A percentile compares a stretch with the other conserved stretches of the same genome.
Evolutionary conservation across 2,888 invertebrate species (phyloP).

Genomic region (Lydus trimaculatus): DNA sequence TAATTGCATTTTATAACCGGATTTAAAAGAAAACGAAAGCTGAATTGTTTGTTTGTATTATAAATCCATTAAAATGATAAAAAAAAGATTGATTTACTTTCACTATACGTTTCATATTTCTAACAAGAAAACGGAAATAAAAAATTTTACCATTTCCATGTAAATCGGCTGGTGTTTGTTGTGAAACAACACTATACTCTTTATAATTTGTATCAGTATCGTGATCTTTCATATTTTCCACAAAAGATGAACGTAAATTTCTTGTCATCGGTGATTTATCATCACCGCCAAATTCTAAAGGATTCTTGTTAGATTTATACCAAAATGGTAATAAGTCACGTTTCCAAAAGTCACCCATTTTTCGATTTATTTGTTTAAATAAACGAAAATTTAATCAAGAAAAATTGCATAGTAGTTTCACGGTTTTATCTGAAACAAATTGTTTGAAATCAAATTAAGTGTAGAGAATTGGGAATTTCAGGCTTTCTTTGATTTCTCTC

Average conservation of each 20-base stretch:
- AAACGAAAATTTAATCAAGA: not conserved
- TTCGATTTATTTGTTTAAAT: not conserved
- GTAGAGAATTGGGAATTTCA: not conserved
- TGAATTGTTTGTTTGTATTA: not conserved
- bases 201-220: conserved; percentile 33
- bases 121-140: not conserved
- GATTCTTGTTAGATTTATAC: conserved; percentile 28
- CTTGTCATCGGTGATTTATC: conserved; percentile 24
- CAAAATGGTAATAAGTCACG: conserved; percentile 42
- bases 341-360: conserved; percentile 44
- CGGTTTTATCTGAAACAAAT: not conserved
- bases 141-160: conserved; percentile 37
- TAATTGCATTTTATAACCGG: not conserved
- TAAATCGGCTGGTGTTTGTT: conserved; percentile 38
- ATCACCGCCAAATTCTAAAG: too few relatives aligned
- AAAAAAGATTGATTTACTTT: not conserved
- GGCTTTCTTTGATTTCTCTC: not conserved
- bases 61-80: not conserved
- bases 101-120: not conserved
- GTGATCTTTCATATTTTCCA: not conserved
- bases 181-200: conserved; percentile 38
- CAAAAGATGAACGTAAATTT: conserved; percentile 31
- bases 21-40: not conserved
- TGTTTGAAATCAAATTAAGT: not conserved
- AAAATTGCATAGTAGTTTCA: not conserved